Percentiles rank a stretch among this genome's conserved stretches.
Evolutionary conservation across 2,888 invertebrate species (phyloP).

Genomic region (Microctonus hyperodae): DNA sequence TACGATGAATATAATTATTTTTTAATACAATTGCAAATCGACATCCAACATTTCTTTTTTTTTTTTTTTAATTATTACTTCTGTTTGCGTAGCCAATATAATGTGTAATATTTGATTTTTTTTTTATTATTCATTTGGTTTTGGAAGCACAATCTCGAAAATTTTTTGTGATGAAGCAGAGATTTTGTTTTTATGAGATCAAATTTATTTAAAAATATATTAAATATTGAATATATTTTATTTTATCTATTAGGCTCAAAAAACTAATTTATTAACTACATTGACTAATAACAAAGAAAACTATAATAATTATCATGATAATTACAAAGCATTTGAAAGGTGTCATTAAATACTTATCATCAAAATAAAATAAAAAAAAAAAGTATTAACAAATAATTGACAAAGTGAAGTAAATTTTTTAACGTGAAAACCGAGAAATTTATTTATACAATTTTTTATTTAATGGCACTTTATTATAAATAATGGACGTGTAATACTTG

Average conservation of each 20-base stretch:
- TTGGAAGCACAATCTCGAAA: conserved; percentile 36
- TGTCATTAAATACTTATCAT: conserved; percentile 16
- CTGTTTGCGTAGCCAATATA: conserved; percentile 11
- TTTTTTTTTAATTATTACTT: conserved; percentile 4
- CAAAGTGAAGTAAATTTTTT: conserved; percentile 19
- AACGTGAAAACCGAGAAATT: conserved; percentile 19
- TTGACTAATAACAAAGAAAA: neutral
- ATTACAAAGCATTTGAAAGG: conserved; percentile 2
- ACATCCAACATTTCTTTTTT: neutral
- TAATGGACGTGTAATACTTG: conserved; percentile 39
- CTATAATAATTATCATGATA: neutral
- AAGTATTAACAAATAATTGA: conserved; percentile 13
- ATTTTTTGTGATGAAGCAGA: neutral
- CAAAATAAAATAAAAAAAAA: conserved; percentile 29
- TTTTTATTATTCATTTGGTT: neutral
- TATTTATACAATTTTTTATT: conserved; percentile 4
- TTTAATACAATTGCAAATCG: neutral
- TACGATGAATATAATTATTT: conserved; percentile 29
- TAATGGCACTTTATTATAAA: conserved; percentile 37
- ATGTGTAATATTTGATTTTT: conserved; percentile 14
- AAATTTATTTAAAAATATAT: conserved; percentile 2
- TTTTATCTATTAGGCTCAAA: conserved; percentile 7
- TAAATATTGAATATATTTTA: neutral
- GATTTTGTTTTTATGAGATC: neutral
- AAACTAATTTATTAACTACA: neutral